These are phyloP conservation scores for Pseudococcus viburni DNA, from an alignment of 2,888 invertebrate species.

Conservation along the genomic window DNA sequence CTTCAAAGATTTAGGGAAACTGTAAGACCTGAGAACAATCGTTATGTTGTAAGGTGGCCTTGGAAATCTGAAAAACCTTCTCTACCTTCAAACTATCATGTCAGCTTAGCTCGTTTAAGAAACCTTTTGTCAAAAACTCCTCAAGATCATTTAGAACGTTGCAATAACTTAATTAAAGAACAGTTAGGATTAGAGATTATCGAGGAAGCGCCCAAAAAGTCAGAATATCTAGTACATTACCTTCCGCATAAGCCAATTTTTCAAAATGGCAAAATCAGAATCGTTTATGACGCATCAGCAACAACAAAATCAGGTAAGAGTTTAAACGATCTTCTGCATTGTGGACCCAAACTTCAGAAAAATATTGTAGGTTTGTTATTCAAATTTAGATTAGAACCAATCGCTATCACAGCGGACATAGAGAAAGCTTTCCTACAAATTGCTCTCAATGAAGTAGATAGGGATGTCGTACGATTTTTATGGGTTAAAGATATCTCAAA, in stretches of 20 bases:
- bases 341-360: not conserved
- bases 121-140: no score
- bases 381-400: not conserved
- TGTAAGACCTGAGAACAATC: not conserved
- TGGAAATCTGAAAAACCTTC: conserved; percentile 62
- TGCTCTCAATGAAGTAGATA: no score
- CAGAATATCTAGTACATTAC: not conserved
- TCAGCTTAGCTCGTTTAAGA: no score
- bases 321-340: not conserved
- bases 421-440: no score
- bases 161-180: not conserved
- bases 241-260: not conserved
- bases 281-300: conserved; percentile 37
- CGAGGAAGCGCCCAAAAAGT: not conserved
- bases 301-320: not conserved
- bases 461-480: no score
- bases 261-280: not conserved
- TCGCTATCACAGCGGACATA: not conserved
- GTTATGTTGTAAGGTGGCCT: not conserved
- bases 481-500: no score
- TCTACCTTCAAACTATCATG: not conserved
- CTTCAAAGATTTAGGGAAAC: no score
- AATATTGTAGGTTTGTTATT: not conserved
- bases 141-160: no score
- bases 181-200: not conserved